Evolutionary conservation across 2,113 vertebrate genomes (phyloP).

Genomic region (Rousettus leschenaultii): DNA sequence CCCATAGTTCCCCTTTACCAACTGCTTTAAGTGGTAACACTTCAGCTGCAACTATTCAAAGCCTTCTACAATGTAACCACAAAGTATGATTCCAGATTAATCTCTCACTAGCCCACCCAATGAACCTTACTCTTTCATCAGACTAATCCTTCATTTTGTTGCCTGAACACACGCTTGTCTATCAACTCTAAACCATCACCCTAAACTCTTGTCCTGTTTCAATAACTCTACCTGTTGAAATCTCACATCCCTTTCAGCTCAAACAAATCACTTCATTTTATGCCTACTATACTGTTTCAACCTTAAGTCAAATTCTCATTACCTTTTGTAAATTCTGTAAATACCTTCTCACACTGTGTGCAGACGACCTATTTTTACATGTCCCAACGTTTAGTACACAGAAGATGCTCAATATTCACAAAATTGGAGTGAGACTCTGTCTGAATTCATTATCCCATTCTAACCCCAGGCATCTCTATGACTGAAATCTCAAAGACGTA

Average conservation of each 20-base stretch:
- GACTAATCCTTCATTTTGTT: background rate
- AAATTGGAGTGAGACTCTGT: background rate
- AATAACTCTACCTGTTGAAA: background rate
- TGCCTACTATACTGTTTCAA: background rate
- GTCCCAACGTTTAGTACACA: background rate
- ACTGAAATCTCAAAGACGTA: background rate
- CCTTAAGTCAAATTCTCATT: background rate
- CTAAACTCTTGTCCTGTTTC: background rate
- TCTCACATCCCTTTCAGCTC: background rate
- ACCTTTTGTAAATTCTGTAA: background rate
- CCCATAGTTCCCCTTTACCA: background rate
- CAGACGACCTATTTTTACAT: background rate
- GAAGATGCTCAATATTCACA: background rate
- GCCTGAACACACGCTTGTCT: background rate
- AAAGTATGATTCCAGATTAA: background rate
- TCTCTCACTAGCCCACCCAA: background rate
- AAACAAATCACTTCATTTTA: background rate
- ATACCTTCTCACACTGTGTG: background rate
- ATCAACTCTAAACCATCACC: background rate
- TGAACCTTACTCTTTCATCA: background rate
- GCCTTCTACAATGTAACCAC: background rate
- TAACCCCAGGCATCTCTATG: background rate
- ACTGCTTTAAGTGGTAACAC: background rate
- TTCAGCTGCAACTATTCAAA: background rate
- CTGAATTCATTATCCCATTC: background rate